These are phyloP conservation scores for Calliphora vomitoria DNA, from an alignment of 2,888 invertebrate species.

Conservation along the genomic window DNA sequence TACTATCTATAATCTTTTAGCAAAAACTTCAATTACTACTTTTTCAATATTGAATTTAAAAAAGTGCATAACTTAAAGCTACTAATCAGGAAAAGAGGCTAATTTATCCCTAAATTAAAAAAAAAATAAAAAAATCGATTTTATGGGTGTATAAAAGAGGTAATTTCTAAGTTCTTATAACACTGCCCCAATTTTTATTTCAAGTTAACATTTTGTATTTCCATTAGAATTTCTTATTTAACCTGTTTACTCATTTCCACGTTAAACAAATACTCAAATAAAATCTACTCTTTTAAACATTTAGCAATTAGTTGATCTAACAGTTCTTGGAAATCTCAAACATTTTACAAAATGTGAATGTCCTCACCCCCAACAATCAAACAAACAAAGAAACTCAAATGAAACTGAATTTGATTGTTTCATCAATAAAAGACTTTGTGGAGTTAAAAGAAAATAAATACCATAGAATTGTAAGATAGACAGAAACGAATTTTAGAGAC, in stretches of 20 bases:
- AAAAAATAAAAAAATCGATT: no score
- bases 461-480: not conserved
- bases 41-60: no score
- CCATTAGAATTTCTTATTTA: not conserved
- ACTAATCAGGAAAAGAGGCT: no score
- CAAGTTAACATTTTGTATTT: no score
- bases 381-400: slow-evolving; percentile 5
- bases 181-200: no score
- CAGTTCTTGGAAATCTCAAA: slow-evolving; percentile 80
- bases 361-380: not conserved
- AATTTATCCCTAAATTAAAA: no score
- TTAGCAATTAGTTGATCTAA: slow-evolving; percentile 81
- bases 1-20: no score
- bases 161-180: no score
- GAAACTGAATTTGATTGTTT: slow-evolving; percentile 44
- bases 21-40: no score
- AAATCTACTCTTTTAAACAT: not conserved
- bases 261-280: not conserved
- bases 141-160: no score
- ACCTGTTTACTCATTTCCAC: not conserved
- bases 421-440: not conserved
- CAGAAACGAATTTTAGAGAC: not conserved
- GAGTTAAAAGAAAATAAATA: slow-evolving; percentile 24
- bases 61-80: no score
- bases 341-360: slow-evolving; percentile 62